Base-by-base conservation (phyloP, 2,888 invertebrate species). In the Apocheima hispidaria region DNA sequence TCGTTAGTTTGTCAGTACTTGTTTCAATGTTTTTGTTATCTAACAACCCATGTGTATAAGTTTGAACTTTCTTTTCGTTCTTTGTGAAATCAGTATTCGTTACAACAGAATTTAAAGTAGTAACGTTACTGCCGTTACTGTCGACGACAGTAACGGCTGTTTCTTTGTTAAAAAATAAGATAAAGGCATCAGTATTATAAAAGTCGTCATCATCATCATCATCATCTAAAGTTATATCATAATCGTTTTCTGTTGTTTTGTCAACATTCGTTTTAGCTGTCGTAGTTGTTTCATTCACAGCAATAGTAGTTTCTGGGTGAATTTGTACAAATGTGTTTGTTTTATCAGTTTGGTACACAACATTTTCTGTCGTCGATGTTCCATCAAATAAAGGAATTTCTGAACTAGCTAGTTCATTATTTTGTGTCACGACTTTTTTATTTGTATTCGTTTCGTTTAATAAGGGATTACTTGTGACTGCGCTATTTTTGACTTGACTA, bases 381-480 rank as follows among this genome's bases (percentile, higher is more conserved):
- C 43, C 33, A 38, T 14, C 26, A 6, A 28, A 20, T 20, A n/a
- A 26, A n/a, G 21, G 1, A 7, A 2, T 30, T 51, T 36, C 20
- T 7, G 35, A 20, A 28, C 12, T 44, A 26, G 9, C 5, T 28
- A 0, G 14, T 38, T 49, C 33, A 28, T n/a, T 14, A 30, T 4
- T n/a, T 44, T 28, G 9, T n/a, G 21, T 28, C 5, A 49, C 26
- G 2, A 21, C 3, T 41, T 23, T 14, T 41, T 21, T 10, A 26
- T 2, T 30, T n/a, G 30, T 23, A 30, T 50, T 43, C 23, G 20
- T 46, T 12, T 46, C 20, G 33, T 46, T 28, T 12, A 23, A 5
- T n/a, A 48, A 60, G 9, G 48, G 49, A 51, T 36, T 54, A 41
- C 60, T 48, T 41, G 48, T 52, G 57, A 30, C 44, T 30, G 16